Conservation (phyloP, 2,888 invertebrate genomes). For the Pristionchus fissidentatus region DNA sequence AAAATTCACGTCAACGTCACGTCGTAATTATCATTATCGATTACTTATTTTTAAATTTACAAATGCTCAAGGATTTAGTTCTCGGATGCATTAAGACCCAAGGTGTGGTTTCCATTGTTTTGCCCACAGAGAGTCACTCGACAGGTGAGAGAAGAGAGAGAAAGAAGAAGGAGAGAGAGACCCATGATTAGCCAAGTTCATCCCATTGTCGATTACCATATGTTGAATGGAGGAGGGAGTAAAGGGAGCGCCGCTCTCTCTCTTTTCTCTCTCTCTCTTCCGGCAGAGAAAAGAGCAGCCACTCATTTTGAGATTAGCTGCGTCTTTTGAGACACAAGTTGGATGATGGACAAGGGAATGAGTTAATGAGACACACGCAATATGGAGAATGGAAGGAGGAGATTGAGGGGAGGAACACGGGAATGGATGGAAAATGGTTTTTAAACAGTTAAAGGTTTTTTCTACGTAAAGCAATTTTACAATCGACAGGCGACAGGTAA, state of each 20-base stretch:
- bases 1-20: too few species aligned
- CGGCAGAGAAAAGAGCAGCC: slow-evolving; percentile 5
- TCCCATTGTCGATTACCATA: slow-evolving; percentile 42
- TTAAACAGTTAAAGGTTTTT: too few species aligned
- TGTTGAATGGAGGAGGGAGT: slow-evolving; percentile 25
- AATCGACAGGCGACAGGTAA: too few species aligned
- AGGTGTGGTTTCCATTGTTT: slow-evolving; percentile 40
- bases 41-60: too few species aligned
- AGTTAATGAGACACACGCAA: slow-evolving; percentile 46
- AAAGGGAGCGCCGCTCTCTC: neutral
- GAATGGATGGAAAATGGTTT: too few species aligned
- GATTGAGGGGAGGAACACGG: slow-evolving; percentile 32
- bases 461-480: too few species aligned
- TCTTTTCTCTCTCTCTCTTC: neutral
- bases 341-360: slow-evolving; percentile 12
- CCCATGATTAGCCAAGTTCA: slow-evolving; percentile 46
- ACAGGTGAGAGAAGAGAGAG: neutral
- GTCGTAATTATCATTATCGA: too few species aligned
- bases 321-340: neutral
- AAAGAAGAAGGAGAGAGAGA: neutral
- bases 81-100: neutral
- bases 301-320: slow-evolving; percentile 47
- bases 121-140: slow-evolving; percentile 5
- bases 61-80: too few species aligned
- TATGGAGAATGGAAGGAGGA: slow-evolving; percentile 1